phyloP scores from a whole-genome alignment of 2,888 invertebrate genomes.

The Cosmia trapezina region DNA sequence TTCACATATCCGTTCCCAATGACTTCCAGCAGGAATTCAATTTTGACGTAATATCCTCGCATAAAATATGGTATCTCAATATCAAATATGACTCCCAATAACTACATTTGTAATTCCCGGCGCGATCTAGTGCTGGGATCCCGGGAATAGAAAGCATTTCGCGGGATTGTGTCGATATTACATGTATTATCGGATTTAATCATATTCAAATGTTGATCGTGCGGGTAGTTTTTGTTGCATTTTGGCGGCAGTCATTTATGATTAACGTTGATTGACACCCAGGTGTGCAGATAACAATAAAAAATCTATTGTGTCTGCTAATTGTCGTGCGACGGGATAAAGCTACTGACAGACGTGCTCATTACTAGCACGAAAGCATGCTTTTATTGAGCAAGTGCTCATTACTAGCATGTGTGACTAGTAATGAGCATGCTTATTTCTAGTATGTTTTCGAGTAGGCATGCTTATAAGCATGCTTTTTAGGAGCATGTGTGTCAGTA shows the following conservation, averaged over 20 bases:
- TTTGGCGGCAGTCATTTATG: not conserved
- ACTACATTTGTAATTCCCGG: constrained; percentile 72
- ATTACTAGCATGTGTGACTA: too few relatives aligned
- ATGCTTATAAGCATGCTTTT: too few relatives aligned
- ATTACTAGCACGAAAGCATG: too few relatives aligned
- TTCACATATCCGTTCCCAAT: constrained; percentile 43
- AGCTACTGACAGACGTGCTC: too few relatives aligned
- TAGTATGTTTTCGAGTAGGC: too few relatives aligned
- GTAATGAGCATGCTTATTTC: too few relatives aligned
- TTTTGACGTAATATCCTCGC: constrained; percentile 66
- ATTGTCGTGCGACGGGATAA: too few relatives aligned
- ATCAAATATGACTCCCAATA: constrained; percentile 68
- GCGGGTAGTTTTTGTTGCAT: constrained; percentile 3
- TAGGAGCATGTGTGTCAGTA: too few relatives aligned
- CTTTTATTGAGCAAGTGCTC: too few relatives aligned
- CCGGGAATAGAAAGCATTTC: constrained; percentile 49
- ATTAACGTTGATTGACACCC: too few relatives aligned
- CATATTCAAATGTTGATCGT: constrained; percentile 37
- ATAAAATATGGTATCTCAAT: constrained; percentile 68
- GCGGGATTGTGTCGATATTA: constrained; percentile 60
- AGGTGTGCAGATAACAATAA: too few relatives aligned
- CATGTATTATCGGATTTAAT: constrained; percentile 52
- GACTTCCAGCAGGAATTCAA: constrained; percentile 63
- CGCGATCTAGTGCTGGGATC: constrained; percentile 56
- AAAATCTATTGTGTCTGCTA: too few relatives aligned